Evolutionary conservation across 2,797 vertebrate species (phyloP).

Genomic region (Peromyscus nudipes): DNA sequence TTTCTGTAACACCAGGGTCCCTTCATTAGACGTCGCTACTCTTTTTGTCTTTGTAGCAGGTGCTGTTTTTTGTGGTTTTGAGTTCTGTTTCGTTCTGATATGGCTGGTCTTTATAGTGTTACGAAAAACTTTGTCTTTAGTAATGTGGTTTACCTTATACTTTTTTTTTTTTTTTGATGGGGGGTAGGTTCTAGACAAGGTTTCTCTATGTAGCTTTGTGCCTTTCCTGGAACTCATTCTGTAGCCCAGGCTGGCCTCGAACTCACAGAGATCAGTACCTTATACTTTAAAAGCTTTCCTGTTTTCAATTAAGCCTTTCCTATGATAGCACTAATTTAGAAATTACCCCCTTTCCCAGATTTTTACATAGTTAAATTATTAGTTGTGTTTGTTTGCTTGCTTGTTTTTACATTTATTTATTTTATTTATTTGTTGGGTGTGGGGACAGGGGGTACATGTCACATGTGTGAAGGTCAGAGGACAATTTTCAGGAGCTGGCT

Average conservation of each 20-base stretch:
- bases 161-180: neutral
- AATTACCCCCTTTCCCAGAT: neutral
- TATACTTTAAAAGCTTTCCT: neutral
- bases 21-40: neutral
- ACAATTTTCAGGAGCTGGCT: neutral
- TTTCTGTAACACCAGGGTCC: neutral
- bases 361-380: neutral
- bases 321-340: neutral
- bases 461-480: neutral
- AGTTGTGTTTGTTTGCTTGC: neutral
- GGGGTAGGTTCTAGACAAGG: too few relatives aligned
- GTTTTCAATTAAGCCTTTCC: neutral
- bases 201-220: too few relatives aligned
- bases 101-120: neutral
- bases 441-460: neutral
- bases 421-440: neutral
- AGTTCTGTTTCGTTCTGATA: neutral
- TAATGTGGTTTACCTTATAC: neutral
- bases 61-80: neutral
- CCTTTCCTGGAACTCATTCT: too few relatives aligned
- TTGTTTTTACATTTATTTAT: neutral
- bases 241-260: too few relatives aligned
- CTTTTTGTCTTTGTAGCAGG: neutral
- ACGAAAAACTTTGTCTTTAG: neutral
- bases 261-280: neutral